Evolutionary conservation across 64 coral and sea anemone genomes (phyloP), one percentile per base, ranked within the genome.

Genomic region (Orbicella faveolata): DNA sequence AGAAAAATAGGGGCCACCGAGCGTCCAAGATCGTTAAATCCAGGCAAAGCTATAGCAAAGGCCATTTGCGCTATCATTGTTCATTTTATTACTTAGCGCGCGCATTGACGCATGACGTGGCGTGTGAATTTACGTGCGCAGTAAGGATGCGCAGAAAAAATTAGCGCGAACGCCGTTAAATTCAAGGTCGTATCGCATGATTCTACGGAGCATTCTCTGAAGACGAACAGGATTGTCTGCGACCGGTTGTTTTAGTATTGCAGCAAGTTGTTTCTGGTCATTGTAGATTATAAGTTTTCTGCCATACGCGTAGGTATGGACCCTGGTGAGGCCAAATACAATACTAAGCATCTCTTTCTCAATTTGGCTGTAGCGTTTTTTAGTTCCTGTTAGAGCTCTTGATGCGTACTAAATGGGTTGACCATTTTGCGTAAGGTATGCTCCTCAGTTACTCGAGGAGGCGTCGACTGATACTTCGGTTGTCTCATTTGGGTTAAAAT

Each of bases 241-340:
- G 52, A 4, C 52, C 10, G 4, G 52, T 53, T 53, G 30, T 15
- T 61, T 84, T 7, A 65, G 33, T 30, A 84, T 30, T 34, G 59
- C 62, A 20, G 81, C 81, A 63, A 84, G 81, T 64, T 61, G 81
- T 34, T 84, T 84, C n/a, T 84, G 81, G 33, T 66, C 59, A 84
- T 84, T 84, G 35, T 66, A 64, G 39, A 74, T 72, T 13, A 51
- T 89, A 20, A 77, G 54, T 76, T 78, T 89, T 62, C 87, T 77
- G 2, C 74, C 87, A 63, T 89, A 89, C 0, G 87, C 78, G 35
- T 89, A 89, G 59, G 52, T 78, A 39, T 89, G 54, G 34, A 89
- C 78, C 21, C 77, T 79, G 23, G 77, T 79, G 51, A 79, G 51
- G 52, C 63, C 74, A 63, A 19, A 77, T 6, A 77, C 74, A 34